phyloP scores from a whole-genome alignment of 2,888 invertebrate genomes.

The Epinotia nisella region DNA sequence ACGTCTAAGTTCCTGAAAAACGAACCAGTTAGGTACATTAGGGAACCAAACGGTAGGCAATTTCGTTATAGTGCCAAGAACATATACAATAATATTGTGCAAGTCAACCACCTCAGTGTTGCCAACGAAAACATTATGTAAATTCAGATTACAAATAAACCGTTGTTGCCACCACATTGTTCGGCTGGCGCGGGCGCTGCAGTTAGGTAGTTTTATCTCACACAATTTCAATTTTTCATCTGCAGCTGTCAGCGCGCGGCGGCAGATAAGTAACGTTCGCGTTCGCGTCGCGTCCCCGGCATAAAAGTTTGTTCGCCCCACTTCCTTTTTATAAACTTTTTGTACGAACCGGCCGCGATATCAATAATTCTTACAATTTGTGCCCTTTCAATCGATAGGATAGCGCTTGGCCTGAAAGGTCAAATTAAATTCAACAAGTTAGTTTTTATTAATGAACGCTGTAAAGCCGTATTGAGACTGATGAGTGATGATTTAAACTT shows the following conservation, averaged over 20 bases:
- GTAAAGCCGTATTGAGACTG: not conserved
- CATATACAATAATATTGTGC: slow-evolving; percentile 31
- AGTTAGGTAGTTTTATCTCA: slow-evolving; percentile 84
- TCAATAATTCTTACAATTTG: slow-evolving; percentile 81
- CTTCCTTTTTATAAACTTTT: slow-evolving; percentile 82
- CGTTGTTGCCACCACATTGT: slow-evolving; percentile 70
- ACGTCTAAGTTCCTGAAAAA: not conserved
- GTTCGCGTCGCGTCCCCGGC: slow-evolving; percentile 73
- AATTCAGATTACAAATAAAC: slow-evolving; percentile 54
- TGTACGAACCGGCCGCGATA: slow-evolving; percentile 73
- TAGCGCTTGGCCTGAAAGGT: not conserved
- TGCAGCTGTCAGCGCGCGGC: slow-evolving; percentile 82
- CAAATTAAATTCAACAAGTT: slow-evolving; percentile 19
- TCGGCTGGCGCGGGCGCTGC: slow-evolving; percentile 70
- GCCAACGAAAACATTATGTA: slow-evolving; percentile 45
- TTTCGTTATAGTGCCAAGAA: slow-evolving; percentile 37
- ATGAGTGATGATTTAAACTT: too few species aligned
- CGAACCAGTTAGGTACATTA: not conserved
- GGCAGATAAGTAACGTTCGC: slow-evolving; percentile 82
- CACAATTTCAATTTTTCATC: slow-evolving; percentile 85
- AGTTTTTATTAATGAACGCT: not conserved
- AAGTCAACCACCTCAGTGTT: slow-evolving; percentile 39
- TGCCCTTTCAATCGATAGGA: slow-evolving; percentile 34
- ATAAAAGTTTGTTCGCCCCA: slow-evolving; percentile 82
- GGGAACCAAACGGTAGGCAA: slow-evolving; percentile 6